Evolutionary conservation across 2,113 vertebrate genomes (phyloP).

Genomic region (Salvelinus sp.): DNA sequence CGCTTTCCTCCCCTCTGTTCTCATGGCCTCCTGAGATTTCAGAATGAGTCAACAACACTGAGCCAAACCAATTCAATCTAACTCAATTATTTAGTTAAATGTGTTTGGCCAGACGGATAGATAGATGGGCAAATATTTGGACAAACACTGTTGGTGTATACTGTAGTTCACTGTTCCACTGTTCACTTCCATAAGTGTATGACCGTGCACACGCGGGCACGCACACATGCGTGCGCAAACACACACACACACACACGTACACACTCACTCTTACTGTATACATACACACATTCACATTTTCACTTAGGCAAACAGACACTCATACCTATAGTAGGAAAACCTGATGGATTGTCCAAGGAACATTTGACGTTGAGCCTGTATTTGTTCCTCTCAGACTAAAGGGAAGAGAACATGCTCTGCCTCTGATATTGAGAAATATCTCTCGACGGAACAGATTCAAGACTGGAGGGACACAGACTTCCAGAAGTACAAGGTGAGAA

Average conservation of each 20-base stretch:
- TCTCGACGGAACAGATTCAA: slow-evolving; percentile 71
- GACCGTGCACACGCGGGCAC: too few species aligned
- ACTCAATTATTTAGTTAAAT: slow-evolving; percentile 32
- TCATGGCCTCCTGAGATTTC: slow-evolving; percentile 33
- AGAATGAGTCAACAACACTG: slow-evolving; percentile 43
- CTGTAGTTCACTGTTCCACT: background rate
- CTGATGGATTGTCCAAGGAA: background rate
- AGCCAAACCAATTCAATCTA: slow-evolving; percentile 33
- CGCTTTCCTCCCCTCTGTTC: slow-evolving; percentile 47
- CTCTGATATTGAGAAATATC: slow-evolving; percentile 79
- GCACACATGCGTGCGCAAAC: too few species aligned
- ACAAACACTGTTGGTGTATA: background rate
- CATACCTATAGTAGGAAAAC: background rate
- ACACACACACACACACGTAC: too few species aligned
- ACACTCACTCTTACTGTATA: background rate
- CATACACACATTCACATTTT: background rate
- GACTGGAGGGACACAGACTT: slow-evolving; percentile 76
- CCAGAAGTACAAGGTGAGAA: slow-evolving; percentile 81
- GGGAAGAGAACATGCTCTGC: slow-evolving; percentile 76
- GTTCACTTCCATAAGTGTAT: background rate
- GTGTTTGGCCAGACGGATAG: background rate
- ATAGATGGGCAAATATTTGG: slow-evolving; percentile 15
- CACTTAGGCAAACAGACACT: background rate
- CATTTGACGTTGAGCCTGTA: background rate
- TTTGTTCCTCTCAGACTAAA: slow-evolving; percentile 72